These are phyloP conservation scores for Nomia melanderi DNA, from an alignment of 1,140 invertebrate species.

Conservation along the genomic window DNA sequence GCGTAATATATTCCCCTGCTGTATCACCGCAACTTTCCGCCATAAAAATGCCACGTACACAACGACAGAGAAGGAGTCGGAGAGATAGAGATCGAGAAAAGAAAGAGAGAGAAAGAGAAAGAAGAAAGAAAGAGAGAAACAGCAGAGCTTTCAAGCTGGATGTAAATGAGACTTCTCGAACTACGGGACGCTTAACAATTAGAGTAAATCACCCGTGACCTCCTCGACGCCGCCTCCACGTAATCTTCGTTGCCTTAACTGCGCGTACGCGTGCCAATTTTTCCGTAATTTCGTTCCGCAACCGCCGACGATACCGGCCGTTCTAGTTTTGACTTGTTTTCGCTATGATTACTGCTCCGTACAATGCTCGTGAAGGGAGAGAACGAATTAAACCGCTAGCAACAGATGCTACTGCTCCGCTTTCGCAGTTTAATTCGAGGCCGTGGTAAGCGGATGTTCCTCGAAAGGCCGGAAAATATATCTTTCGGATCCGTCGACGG, in stretches of 20 bases:
- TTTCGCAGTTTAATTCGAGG: conserved; percentile 64
- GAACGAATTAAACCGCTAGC: conserved; percentile 62
- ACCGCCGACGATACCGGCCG: conserved; percentile 45
- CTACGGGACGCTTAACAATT: conserved; percentile 45
- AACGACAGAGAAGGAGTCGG: background rate
- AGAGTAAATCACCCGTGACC: conserved; percentile 39
- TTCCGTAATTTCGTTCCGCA: conserved; percentile 56
- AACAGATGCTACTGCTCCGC: conserved; percentile 58
- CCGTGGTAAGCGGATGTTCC: conserved; percentile 62
- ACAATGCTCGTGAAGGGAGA: conserved; percentile 39
- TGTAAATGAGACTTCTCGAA: conserved; percentile 46
- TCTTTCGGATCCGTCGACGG: conserved; percentile 17
- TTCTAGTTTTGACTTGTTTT: conserved; percentile 59
- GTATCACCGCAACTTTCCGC: conserved; percentile 9
- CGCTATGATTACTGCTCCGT: conserved; percentile 39
- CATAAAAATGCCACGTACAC: conserved; percentile 28
- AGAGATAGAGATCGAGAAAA: background rate
- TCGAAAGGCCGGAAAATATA: conserved; percentile 32
- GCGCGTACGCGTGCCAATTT: conserved; percentile 46
- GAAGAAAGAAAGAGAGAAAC: background rate
- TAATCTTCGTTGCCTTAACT: conserved; percentile 2
- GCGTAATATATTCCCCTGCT: background rate
- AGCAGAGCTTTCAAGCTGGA: conserved; percentile 16
- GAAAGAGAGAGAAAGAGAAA: background rate
- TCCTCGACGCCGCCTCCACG: background rate